These are phyloP conservation scores for Circaetus cinerascens DNA, from an alignment of 2,113 vertebrate genomes.

Conservation along the genomic window DNA sequence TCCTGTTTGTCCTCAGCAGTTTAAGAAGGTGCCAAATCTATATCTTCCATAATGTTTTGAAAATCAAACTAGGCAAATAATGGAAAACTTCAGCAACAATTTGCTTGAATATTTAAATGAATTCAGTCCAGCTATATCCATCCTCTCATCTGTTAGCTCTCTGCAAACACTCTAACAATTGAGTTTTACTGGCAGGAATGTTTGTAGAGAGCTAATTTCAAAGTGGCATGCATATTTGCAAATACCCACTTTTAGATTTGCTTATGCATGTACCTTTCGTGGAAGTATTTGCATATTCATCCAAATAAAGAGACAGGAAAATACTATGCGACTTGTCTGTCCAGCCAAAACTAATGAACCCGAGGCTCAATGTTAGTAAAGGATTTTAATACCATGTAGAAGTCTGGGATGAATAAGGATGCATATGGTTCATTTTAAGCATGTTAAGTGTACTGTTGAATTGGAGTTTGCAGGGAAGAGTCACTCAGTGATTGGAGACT, in stretches of 20 bases:
- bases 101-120: constrained; percentile 18
- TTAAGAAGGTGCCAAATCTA: not conserved
- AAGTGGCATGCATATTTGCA: constrained; percentile 41
- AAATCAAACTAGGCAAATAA: not conserved
- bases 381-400: not conserved
- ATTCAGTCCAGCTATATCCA: not conserved
- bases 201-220: constrained; percentile 64
- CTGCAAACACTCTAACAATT: constrained; percentile 39
- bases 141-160: constrained; percentile 11
- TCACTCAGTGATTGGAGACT: not conserved
- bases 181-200: constrained; percentile 10
- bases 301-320: constrained; percentile 13
- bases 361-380: not conserved
- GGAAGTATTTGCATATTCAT: constrained; percentile 36
- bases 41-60: not conserved
- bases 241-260: constrained; percentile 21
- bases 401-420: not conserved
- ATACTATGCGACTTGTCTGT: not conserved
- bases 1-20: not conserved
- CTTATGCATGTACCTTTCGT: constrained; percentile 8
- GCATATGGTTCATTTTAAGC: not conserved
- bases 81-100: not conserved
- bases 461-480: not conserved
- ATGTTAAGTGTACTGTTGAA: not conserved
- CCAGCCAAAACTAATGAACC: constrained; percentile 8